Evolutionary conservation across 2,113 vertebrate genomes (phyloP).

Genomic region (Baryphthengus martii): DNA sequence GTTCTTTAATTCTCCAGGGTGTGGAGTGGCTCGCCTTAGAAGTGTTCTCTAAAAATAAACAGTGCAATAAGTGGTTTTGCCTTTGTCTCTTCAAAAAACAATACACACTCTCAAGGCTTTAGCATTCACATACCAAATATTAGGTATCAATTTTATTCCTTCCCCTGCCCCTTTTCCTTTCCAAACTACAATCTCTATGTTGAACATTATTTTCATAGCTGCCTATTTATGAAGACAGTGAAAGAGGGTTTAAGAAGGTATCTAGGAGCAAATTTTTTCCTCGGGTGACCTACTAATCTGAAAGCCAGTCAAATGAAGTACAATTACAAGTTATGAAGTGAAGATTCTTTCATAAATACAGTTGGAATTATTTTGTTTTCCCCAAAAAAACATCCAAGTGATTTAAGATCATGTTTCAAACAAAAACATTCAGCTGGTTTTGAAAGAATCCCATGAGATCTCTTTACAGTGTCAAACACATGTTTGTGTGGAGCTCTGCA

Average conservation of each 20-base stretch:
- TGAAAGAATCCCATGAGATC: not conserved
- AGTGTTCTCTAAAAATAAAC: conserved; percentile 84
- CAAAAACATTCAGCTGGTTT: not conserved
- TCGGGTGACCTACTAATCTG: not conserved
- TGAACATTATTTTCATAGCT: not conserved
- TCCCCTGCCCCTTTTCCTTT: not conserved
- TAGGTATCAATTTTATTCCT: not conserved
- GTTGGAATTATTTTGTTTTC: not conserved
- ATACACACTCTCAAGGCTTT: not conserved
- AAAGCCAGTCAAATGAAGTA: not conserved
- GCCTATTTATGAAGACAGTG: not conserved
- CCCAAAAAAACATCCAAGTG: not conserved
- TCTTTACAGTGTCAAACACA: not conserved
- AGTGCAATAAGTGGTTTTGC: conserved; percentile 50
- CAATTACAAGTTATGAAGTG: not conserved
- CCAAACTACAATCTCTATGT: not conserved
- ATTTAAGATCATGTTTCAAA: not conserved
- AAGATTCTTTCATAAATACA: not conserved
- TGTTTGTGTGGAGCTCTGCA: not conserved
- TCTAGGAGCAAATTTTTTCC: not conserved
- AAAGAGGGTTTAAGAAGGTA: not conserved
- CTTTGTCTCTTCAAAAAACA: conserved; percentile 12
- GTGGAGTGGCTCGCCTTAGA: conserved; percentile 91
- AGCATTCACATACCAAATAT: not conserved
- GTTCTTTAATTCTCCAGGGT: conserved; percentile 93